Evolutionary conservation across 2,113 vertebrate species (phyloP).

Genomic region (Martes martes): DNA sequence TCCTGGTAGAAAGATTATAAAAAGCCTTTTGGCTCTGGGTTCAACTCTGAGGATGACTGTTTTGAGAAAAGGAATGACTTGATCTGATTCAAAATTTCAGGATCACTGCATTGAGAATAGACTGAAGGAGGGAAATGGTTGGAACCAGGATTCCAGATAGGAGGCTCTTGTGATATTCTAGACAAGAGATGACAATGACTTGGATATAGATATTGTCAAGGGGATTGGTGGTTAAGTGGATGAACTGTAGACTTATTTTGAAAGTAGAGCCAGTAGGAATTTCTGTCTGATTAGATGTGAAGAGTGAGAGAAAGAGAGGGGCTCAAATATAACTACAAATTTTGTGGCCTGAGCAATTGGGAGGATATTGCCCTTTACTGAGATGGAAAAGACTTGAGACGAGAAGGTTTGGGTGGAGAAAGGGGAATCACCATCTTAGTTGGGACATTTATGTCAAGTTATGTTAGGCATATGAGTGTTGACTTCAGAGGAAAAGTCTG

Average conservation of each 20-base stretch:
- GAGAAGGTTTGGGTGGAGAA: background rate
- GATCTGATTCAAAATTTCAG: background rate
- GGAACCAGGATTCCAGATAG: background rate
- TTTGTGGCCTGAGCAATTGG: background rate
- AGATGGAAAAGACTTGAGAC: background rate
- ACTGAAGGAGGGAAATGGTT: background rate
- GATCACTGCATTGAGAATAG: background rate
- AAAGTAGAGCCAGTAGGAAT: background rate
- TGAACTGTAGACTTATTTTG: background rate
- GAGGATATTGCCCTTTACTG: background rate
- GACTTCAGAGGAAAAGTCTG: background rate
- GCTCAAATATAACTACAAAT: background rate
- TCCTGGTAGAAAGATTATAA: background rate
- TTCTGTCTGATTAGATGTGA: background rate
- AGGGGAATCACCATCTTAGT: background rate
- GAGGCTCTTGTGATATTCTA: background rate
- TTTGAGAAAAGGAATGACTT: background rate
- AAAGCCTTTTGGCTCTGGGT: background rate
- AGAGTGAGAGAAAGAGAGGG: background rate
- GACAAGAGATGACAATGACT: background rate
- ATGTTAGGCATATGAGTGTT: background rate
- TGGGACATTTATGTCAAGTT: background rate
- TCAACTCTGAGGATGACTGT: background rate
- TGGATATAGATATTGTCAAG: background rate
- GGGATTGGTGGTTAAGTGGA: background rate